Base-by-base conservation (phyloP, 2,113 vertebrate species). In the Macaca nemestrina region DNA sequence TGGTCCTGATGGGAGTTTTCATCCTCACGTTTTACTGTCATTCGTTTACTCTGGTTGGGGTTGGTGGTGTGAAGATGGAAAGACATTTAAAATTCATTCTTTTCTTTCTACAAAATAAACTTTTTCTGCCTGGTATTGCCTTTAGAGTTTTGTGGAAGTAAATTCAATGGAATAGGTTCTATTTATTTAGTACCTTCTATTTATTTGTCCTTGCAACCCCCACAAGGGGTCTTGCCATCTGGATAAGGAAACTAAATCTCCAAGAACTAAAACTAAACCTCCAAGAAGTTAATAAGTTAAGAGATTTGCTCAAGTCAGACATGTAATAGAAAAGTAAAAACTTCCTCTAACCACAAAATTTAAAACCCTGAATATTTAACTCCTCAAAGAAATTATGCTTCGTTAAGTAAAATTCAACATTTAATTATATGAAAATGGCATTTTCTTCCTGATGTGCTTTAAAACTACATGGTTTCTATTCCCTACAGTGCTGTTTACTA, bases 101-200 rank as follows among this genome's bases (percentile, higher is more conserved):
- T 72, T 95, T 89, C 6, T 64, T 82, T 61, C 18, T 93, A 25
- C 2, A 22, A 6, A 88, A 22, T 3, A 88, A 68, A 3, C 0
- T 82, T 91, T 43, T 73, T 7, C 8, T 23, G 57, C 30, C 68
- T 83, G 48, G 17, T 64, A 73, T 30, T 80, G 5, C 81, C 55
- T 64, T 83, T 64, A 95, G 48, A 90, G 32, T 88, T 94, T 75
- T 75, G 50, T 70, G 89, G 22, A 70, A 64, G 27, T 52, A 72
- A 88, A 30, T 11, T 55, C 43, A 83, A n/a, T 57, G 27, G n/a
- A 43, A 52, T 14, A 72, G 16, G 3, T 72, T 84, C 57, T 32
- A 48, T n/a, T 50, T 80, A 64, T 35, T 64, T 11, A 90, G 35
- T 61, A 48, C 6, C 48, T 78, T 35, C 40, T 25, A 25, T 57